Evolutionary conservation across 2,113 vertebrate species (phyloP), one percentile per base, ranked within the genome.

Genomic region (Cyrtonyx montezumae): DNA sequence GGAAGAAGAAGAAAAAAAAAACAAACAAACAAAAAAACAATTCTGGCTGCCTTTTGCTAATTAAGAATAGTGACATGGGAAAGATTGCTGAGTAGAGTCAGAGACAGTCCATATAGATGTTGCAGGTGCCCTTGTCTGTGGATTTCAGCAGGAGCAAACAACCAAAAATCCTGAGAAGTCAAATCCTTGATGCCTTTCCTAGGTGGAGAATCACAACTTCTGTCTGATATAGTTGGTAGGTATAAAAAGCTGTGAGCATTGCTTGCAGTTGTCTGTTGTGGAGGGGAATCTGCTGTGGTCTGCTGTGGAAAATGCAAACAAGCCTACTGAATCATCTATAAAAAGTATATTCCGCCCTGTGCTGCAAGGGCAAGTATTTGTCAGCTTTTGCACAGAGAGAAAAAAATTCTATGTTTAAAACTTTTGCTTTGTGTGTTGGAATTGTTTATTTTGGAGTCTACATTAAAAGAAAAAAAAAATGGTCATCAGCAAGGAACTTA

Each of bases 401-500:
- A 78, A 77, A 77, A 77, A 88, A 91, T 91, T 53, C 32, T 74
- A 5, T 36, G 87, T 82, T 26, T 48, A 11, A 36, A 55, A 36
- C 32, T 77, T 84, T 81, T n/a, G 1, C 22, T 78, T 51, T 42
- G 1, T 73, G 23, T 23, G 6, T 68, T 90, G 76, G 26, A 79
- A 66, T 75, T 84, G 61, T 66, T 95, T 87, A 3, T 94, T 95
- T 91, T 71, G 53, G 28, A 85, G 22, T 76, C 46, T 79, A 17
- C 51, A 45, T 84, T 80, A 90, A 84, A 87, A 89, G 73, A 4
- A 56, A 70, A 91, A 65, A 59, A 91, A 65, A 87, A 56, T 55
- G 46, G 79, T 95, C 84, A 79, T 95, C 68, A 86, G 66, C 70
- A 92, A 88, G 58, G 55, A 97, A 93, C 79, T 90, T 94, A 90